Conservation (phyloP, 1,140 invertebrate genomes). For the Drosophila orena region DNA sequence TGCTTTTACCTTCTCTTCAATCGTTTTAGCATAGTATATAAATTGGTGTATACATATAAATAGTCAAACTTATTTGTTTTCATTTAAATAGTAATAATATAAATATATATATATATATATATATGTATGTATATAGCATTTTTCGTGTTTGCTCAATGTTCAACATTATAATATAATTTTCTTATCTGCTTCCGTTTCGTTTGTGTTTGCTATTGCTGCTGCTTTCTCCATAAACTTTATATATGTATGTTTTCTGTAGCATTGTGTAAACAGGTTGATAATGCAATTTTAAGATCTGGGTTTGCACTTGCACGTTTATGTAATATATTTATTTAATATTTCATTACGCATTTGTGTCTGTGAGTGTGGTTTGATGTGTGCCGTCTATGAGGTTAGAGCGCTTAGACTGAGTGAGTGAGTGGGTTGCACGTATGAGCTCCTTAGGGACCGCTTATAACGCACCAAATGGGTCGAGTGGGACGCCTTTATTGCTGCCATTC, state of each 20-base stretch:
- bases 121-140: constrained; percentile 68
- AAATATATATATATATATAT: constrained; percentile 67
- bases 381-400: constrained; percentile 71
- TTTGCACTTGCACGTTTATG: constrained; percentile 60
- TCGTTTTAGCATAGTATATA: constrained; percentile 62
- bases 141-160: constrained; percentile 54
- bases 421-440: constrained; percentile 35
- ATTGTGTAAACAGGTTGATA: constrained; percentile 59
- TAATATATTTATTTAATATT: constrained; percentile 44
- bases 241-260: constrained; percentile 47
- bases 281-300: constrained; percentile 16
- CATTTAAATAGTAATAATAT: constrained; percentile 66
- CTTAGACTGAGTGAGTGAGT: constrained; percentile 47
- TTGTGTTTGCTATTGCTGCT: constrained; percentile 18
- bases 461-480: constrained; percentile 84
- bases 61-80: constrained; percentile 76
- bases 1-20: constrained; percentile 8
- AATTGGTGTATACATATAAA: constrained; percentile 78
- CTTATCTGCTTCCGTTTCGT: constrained; percentile 30
- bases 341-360: constrained; percentile 49
- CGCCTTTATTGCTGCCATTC: constrained; percentile 78
- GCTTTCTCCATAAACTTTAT: constrained; percentile 48
- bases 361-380: constrained; percentile 37
- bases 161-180: constrained; percentile 75
- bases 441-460: constrained; percentile 78